These are phyloP conservation scores for Paedocypris micromegethes DNA, from an alignment of 2,797 vertebrate genomes.

Conservation along the genomic window DNA sequence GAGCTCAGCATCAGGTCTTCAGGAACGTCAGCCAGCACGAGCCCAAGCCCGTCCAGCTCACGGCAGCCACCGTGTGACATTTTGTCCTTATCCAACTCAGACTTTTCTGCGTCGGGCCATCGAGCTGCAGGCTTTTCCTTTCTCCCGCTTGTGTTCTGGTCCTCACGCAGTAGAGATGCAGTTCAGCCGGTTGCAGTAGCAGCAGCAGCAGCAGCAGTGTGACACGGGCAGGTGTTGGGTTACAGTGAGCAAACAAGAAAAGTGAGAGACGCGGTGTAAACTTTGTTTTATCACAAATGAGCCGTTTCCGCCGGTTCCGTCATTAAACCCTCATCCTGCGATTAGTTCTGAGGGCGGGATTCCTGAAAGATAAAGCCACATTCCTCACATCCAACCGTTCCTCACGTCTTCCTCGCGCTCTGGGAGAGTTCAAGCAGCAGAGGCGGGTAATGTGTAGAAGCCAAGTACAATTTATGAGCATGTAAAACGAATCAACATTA, in stretches of 20 bases:
- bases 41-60: constrained; percentile 57
- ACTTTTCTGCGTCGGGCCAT: constrained; percentile 58
- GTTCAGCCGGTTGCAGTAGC: constrained; percentile 73
- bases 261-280: constrained; percentile 46
- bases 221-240: constrained; percentile 82
- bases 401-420: background rate
- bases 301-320: constrained; percentile 28
- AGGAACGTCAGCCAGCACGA: constrained; percentile 71
- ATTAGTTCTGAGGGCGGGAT: constrained; percentile 17
- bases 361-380: background rate
- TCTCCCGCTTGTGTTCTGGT: constrained; percentile 57
- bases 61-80: constrained; percentile 76
- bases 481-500: background rate
- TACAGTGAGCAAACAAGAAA: constrained; percentile 60
- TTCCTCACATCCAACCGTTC: background rate
- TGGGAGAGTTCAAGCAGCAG: no score
- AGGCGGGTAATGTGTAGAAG: no score
- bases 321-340: background rate
- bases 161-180: constrained; percentile 72
- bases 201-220: constrained; percentile 58
- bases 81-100: constrained; percentile 49
- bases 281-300: constrained; percentile 42
- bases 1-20: constrained; percentile 75
- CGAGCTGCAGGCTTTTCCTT: constrained; percentile 29
- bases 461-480: no score